Percentiles rank a stretch among this genome's conserved stretches.
Conservation (phyloP, 2,888 invertebrate species). For the Pardosa pseudoannulata region DNA sequence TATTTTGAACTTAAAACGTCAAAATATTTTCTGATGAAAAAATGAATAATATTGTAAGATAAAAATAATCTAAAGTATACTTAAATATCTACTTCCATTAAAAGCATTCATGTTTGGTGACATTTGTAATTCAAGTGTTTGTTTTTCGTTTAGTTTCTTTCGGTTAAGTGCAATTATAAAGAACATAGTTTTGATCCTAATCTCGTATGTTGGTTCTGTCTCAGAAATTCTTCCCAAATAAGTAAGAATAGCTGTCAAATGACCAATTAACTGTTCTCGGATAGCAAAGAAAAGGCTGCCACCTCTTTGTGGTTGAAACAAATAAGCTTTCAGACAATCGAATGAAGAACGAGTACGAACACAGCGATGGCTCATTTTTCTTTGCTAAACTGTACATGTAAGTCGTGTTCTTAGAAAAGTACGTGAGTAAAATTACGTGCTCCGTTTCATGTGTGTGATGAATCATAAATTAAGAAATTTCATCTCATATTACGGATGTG, state of each 20-base stretch:
- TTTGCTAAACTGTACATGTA: neutral
- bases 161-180: too few relatives aligned
- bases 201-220: too few relatives aligned
- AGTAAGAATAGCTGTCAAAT: neutral
- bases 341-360: neutral
- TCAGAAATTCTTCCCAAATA: too few relatives aligned
- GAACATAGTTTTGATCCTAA: too few relatives aligned
- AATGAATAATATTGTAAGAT: too few relatives aligned
- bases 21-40: too few relatives aligned
- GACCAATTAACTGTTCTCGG: neutral
- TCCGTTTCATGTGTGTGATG: neutral
- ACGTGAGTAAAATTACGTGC: slow-evolving; percentile 1
- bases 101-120: too few relatives aligned
- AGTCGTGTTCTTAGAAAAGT: slow-evolving; percentile 8
- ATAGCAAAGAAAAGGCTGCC: neutral
- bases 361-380: neutral
- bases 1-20: too few relatives aligned
- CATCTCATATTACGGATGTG: neutral
- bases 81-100: too few relatives aligned
- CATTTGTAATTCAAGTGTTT: too few relatives aligned
- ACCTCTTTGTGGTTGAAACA: neutral
- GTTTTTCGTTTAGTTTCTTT: too few relatives aligned
- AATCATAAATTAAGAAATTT: neutral
- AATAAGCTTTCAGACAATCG: neutral
- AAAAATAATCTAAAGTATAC: too few relatives aligned